Percentiles rank a stretch among this genome's conserved stretches.
Evolutionary conservation across 2,888 invertebrate genomes (phyloP).

Genomic region (Orthosia gothica): DNA sequence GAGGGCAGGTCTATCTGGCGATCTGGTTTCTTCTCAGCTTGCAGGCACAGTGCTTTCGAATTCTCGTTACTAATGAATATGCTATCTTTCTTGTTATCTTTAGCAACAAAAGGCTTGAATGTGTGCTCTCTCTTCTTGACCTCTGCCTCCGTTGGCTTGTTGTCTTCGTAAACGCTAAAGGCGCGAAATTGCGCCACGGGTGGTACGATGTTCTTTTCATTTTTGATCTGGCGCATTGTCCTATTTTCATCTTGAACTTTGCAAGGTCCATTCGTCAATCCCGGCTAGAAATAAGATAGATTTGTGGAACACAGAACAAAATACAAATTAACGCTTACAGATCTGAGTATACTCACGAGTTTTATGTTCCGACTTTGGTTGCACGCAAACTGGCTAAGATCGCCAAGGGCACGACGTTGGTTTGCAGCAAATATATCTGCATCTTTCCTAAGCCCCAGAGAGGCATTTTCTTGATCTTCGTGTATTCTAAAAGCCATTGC

Average conservation of each 20-base stretch:
- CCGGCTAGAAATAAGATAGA: conserved; percentile 77
- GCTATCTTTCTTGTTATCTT: conserved; percentile 83
- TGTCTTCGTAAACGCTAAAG: conserved; percentile 95
- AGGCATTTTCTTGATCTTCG: conserved; percentile 95
- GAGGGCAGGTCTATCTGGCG: conserved; percentile 78
- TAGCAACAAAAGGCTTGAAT: conserved; percentile 86
- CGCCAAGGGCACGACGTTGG: conserved; percentile 93
- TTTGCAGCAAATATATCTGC: conserved; percentile 87
- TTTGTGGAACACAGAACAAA: conserved; percentile 32
- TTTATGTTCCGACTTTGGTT: conserved; percentile 90
- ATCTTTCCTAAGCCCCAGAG: conserved; percentile 90
- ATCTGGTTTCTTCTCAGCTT: conserved; percentile 82
- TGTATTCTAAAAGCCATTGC: conserved; percentile 95
- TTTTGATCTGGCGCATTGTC: conserved; percentile 87
- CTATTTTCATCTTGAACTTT: conserved; percentile 90
- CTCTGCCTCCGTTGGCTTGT: conserved; percentile 86
- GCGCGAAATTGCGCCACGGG: conserved; percentile 95
- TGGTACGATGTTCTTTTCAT: conserved; percentile 89
- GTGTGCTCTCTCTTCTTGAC: conserved; percentile 86
- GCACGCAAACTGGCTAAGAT: conserved; percentile 92
- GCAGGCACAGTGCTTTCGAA: conserved; percentile 81
- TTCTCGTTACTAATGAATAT: conserved; percentile 84
- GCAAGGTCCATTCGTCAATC: conserved; percentile 86
- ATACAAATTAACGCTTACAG: conserved; percentile 33
- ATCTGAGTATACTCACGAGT: conserved; percentile 86